Evolutionary conservation across 2,113 vertebrate species (phyloP), one percentile per base, ranked within the genome.

Genomic region (Sakesphorus luctuosus): DNA sequence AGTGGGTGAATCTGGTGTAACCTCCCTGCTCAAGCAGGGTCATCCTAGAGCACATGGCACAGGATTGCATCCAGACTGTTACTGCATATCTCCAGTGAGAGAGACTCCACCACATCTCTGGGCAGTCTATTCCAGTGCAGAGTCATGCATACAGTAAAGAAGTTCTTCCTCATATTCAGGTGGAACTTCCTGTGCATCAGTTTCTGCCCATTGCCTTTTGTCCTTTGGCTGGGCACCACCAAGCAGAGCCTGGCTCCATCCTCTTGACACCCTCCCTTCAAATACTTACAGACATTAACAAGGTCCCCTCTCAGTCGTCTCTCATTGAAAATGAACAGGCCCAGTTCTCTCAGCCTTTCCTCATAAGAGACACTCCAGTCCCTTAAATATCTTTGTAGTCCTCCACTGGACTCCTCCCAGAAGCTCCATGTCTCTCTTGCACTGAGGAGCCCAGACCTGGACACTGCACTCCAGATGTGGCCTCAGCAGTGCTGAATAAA

Each of bases 161-260:
- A 43, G 11, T 29, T 43, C 4, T 44, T 66, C 24, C 13, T 65
- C 18, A 10, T 24, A 10, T 28, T 74, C 26, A 59, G 33, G 36
- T 17, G 26, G 68, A 81, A 28, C 9, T 38, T 66, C 1, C 36
- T 4, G 11, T 44, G 33, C 28, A 15, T 44, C 31, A 36, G 5
- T 44, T 73, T 5, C 59, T 74, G 52, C 10, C 11, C 18, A 1
- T 13, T 81, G 36, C 3, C 33, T 44, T 18, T 0, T 74, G 36
- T 44, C 33, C 31, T 15, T 2, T 3, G 36, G 25, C 36, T 23
- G 0, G 1, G 18, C 43, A 23, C 20, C 25, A 7, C 49, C 0
- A 7, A 73, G 43, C 11, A 58, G 36, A 50, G 36, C 36, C 59
- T 44, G 35, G 4, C 26, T 26, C 35, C 11, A 3, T n/a, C 4